These are phyloP conservation scores for Catharus fuscescens DNA, from an alignment of 2,113 vertebrate genomes.

Conservation along the genomic window DNA sequence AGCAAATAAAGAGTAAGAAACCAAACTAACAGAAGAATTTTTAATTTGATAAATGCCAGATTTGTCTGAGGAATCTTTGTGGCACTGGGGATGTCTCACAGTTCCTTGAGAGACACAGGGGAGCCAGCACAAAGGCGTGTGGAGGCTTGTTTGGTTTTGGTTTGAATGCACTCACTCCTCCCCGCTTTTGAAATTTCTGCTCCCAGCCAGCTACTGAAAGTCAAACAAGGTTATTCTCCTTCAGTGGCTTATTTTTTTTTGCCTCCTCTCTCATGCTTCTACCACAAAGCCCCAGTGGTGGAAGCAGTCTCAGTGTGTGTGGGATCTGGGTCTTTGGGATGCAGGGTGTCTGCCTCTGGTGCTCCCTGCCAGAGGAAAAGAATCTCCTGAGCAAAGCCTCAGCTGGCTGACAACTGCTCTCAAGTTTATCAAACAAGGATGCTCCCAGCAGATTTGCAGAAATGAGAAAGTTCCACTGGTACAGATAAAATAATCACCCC, in stretches of 20 bases:
- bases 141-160: background rate
- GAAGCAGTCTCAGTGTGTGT: accelerated
- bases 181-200: background rate
- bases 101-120: background rate
- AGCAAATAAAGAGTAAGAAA: background rate
- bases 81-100: background rate
- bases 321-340: background rate
- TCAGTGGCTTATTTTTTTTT: background rate
- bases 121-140: background rate
- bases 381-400: background rate
- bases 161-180: background rate
- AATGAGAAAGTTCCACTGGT: background rate
- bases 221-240: background rate
- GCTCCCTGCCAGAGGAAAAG: background rate
- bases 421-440: background rate
- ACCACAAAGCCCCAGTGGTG: background rate
- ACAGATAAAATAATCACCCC: background rate
- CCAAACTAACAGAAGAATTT: background rate
- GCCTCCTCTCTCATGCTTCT: background rate
- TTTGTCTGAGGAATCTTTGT: background rate
- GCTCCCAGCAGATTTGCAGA: background rate
- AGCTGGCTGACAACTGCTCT: background rate
- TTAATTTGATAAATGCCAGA: background rate
- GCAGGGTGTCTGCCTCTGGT: background rate
- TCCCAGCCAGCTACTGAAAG: background rate